phyloP scores from a whole-genome alignment of 2,888 invertebrate genomes.

The Pycnomerus fuliginosus region DNA sequence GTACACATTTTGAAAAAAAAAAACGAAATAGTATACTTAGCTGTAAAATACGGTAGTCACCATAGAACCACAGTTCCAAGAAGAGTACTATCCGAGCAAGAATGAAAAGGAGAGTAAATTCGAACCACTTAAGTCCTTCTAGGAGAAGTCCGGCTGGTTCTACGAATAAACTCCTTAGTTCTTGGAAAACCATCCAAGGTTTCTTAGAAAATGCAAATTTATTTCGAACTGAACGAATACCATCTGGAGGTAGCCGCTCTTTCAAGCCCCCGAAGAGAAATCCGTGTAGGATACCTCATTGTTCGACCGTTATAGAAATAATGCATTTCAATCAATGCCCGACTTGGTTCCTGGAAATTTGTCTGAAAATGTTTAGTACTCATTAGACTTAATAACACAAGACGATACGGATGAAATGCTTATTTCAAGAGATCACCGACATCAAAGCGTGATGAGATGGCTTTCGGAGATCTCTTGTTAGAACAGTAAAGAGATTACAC shows the following conservation, averaged over 20 bases:
- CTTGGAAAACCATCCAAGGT: constrained; percentile 21
- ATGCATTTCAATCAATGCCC: constrained; percentile 33
- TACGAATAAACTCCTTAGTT: constrained; percentile 20
- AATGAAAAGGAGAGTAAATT: constrained; percentile 15
- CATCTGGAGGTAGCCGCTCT: constrained; percentile 3
- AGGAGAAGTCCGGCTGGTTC: constrained; percentile 13
- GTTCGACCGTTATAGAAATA: constrained; percentile 27
- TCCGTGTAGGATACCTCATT: constrained; percentile 16
- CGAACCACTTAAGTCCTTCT: constrained; percentile 13
- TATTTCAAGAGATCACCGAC: constrained; percentile 19
- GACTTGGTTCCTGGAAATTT: constrained; percentile 32
- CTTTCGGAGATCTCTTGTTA: constrained; percentile 9
- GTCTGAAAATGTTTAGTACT: constrained; percentile 35
- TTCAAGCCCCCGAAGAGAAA: constrained; percentile 11
- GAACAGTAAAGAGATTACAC: constrained; percentile 20
- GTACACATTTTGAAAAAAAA: too few relatives aligned
- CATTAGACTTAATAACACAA: constrained; percentile 34
- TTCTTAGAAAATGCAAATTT: constrained; percentile 31
- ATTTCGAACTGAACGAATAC: constrained; percentile 16
- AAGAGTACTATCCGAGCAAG: too few relatives aligned
- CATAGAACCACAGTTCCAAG: too few relatives aligned
- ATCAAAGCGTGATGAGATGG: constrained; percentile 19
- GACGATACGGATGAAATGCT: constrained; percentile 22
- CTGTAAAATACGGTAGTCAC: too few relatives aligned
- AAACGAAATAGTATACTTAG: too few relatives aligned